Percentiles rank a stretch among this genome's conserved stretches.
Evolutionary conservation across 1,140 invertebrate genomes (phyloP).

Genomic region (Euborellia annulipes): DNA sequence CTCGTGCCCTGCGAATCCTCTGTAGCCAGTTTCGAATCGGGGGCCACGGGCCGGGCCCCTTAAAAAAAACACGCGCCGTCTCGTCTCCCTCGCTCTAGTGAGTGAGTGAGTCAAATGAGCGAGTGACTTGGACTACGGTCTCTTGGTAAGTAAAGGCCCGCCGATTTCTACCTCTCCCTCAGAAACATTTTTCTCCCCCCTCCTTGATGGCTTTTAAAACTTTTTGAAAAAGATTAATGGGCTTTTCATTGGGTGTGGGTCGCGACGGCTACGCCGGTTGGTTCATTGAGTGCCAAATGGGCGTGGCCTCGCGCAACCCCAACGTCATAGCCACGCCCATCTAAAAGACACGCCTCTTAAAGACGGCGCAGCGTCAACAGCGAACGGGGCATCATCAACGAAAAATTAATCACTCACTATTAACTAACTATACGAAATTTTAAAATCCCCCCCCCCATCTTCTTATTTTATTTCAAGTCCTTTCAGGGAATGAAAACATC

Average conservation of each 20-base stretch:
- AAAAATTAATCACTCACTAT: too few species aligned
- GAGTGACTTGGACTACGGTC: not conserved
- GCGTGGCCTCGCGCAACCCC: too few species aligned
- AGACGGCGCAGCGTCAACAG: too few species aligned
- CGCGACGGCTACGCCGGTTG: constrained; percentile 8
- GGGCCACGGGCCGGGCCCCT: constrained; percentile 15
- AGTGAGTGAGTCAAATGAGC: not conserved
- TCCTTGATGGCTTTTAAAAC: not conserved
- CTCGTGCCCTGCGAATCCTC: constrained; percentile 15
- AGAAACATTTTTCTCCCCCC: not conserved
- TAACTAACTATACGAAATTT: too few species aligned
- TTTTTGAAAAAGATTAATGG: constrained; percentile 12
- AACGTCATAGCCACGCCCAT: too few species aligned
- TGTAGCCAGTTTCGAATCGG: not conserved
- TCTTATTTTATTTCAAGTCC: too few species aligned
- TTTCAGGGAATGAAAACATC: too few species aligned
- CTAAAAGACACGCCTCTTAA: too few species aligned
- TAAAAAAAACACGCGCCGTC: not conserved
- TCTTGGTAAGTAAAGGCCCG: not conserved
- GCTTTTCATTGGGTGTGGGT: constrained; percentile 8
- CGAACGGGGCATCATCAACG: too few species aligned
- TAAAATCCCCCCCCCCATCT: too few species aligned
- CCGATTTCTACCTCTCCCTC: not conserved
- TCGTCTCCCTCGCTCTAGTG: not conserved
- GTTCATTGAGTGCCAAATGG: not conserved